Evolutionary conservation across 2,113 vertebrate genomes (phyloP), one percentile per base, ranked within the genome.

Genomic region (Zosterops pallidus): DNA sequence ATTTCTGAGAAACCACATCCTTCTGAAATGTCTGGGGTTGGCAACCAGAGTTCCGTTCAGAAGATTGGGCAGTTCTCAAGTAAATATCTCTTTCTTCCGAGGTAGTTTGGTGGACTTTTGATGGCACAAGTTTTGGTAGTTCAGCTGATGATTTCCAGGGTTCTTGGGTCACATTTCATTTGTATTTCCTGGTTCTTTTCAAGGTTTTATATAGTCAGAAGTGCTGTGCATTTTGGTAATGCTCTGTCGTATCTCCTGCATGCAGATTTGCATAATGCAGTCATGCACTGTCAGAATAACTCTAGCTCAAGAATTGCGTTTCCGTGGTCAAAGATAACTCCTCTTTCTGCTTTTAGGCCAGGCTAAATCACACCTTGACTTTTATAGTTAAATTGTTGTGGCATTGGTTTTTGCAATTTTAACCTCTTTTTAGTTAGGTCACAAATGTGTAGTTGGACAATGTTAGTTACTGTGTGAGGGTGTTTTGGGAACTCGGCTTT

Each of bases 1-100:
- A 1, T 86, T 96, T 96, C 37, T 90, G 70, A 92, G 88, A 92
- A 89, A 92, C 92, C 90, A 93, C 92, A 93, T 96, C 92, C 92
- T 93, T 88, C 88, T 69, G 39, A 94, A 69, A 39, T 55, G 17
- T 70, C 57, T 74, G 47, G 31, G 26, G 35, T 64, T 93, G 74
- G 28, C 53, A 93, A 39, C 5, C 20, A 82, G 67, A 68, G 75
- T 72, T 87, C 21, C 35, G 60, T 75, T 79, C 13, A 83, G n/a
- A 77, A 76, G 41, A 42, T 5, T 3, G 52, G 41, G 14, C 39
- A 46, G 28, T 42, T 87, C 77, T 90, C 28, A 39, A 75, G 44
- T 62, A 74, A 83, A n/a, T 59, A 9, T 11, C 11, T 83, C 9
- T 72, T 52, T 77, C 6, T 84, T 74, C n/a, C 18, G 13, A 26